A percentile compares a stretch with the other conserved stretches of the same genome.
These are phyloP conservation scores for Poecilobothrus nobilitatus DNA, from an alignment of 2,888 invertebrate species.

Conservation along the genomic window DNA sequence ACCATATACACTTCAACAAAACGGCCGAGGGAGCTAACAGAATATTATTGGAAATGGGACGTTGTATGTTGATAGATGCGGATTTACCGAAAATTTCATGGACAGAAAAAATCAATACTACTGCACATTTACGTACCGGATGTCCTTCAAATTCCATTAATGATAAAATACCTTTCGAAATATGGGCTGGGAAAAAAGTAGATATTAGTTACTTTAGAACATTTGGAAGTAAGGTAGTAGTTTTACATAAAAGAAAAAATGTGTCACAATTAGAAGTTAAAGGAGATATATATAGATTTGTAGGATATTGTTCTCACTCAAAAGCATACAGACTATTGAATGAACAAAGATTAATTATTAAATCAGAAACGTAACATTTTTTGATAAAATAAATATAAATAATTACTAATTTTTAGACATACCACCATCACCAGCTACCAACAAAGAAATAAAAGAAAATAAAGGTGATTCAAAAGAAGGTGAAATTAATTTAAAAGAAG, in stretches of 20 bases:
- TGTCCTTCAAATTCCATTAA: not conserved
- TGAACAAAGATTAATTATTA: not conserved
- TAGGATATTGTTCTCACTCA: too few species aligned
- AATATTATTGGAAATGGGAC: constrained; percentile 27
- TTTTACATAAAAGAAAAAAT: not conserved
- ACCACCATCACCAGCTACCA: too few species aligned
- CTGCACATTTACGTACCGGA: not conserved
- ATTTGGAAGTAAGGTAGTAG: not conserved
- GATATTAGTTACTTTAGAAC: not conserved
- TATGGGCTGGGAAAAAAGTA: not conserved
- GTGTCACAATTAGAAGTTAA: constrained; percentile 7
- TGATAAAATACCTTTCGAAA: not conserved
- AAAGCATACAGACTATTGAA: constrained; percentile 11
- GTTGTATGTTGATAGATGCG: constrained; percentile 27
- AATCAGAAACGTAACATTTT: constrained; percentile 12
- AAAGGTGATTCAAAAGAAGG: too few species aligned
- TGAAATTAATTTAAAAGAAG: too few species aligned
- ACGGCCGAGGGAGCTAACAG: constrained; percentile 23
- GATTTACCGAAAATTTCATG: not conserved
- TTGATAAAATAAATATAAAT: constrained; percentile 3
- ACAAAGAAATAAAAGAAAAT: too few species aligned
- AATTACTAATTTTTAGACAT: constrained; percentile 9
- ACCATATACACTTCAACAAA: constrained; percentile 22
- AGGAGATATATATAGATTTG: constrained; percentile 11
- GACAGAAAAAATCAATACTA: not conserved